Evolutionary conservation across 2,113 vertebrate species (phyloP), one percentile per base, ranked within the genome.

Genomic region (Papio anubis): DNA sequence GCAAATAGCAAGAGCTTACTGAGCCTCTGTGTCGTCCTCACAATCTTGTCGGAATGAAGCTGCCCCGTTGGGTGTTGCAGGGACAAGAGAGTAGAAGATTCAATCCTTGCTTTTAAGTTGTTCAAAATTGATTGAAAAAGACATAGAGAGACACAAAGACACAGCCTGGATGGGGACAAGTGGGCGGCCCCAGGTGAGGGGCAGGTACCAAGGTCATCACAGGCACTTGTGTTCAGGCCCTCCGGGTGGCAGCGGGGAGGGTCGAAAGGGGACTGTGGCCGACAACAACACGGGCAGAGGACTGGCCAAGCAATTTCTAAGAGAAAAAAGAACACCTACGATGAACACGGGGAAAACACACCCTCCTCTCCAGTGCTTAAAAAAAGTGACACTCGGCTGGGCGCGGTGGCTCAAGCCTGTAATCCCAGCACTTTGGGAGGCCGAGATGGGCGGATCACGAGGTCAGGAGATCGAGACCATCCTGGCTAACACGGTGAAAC

Each of bases 151-250:
- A 79, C 73, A 32, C 35, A 48, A 59, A 78, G 32, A 21, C 13
- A 8, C 35, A 20, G 13, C 9, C 9, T 38, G 9, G 23, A 59
- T 5, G 4, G 16, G 2, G 18, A 20, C 16, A 0, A 4, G 45
- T 17, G 40, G 17, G 23, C n/a, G 83, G 21, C 48, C 14, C 30
- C 25, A n/a, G 45, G 38, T 18, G 20, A 73, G 11, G 0, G 21
- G 66, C 55, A 17, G 25, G 55, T 5, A 5, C 11, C 2, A 1
- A 20, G 21, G 27, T 40, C 40, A 25, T 86, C 57, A 21, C 8
- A 10, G 38, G 52, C 52, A 7, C 52, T 55, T 18, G 52, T 20
- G 52, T 20, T 55, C 52, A 55, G 52, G 35, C 9, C 16, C 4
- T 68, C 11, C 35, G 11, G 25, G n/a, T 18, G 16, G 30, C n/a